phyloP scores from a whole-genome alignment of 2,113 vertebrate species.

The Cebidichthys violaceus region DNA sequence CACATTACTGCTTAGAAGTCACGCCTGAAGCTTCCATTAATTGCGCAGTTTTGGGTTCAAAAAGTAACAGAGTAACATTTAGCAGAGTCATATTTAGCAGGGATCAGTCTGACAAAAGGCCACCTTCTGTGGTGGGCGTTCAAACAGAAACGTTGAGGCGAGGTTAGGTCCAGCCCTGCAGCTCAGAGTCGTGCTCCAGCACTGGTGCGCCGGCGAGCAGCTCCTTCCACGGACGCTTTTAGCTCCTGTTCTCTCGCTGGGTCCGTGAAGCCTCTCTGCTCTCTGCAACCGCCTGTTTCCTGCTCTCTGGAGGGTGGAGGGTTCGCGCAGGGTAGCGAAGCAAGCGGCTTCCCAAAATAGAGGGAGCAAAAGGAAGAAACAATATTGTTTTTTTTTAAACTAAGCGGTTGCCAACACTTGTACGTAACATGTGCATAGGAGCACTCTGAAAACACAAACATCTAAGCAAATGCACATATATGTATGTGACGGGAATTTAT shows the following conservation, averaged over 20 bases:
- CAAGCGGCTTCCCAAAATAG: slow-evolving; percentile 63
- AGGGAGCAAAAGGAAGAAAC: background rate
- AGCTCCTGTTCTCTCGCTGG: slow-evolving; percentile 51
- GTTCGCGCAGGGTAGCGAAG: slow-evolving; percentile 29
- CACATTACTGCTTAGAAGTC: slow-evolving; percentile 29
- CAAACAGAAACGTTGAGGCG: slow-evolving; percentile 34
- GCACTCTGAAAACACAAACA: background rate
- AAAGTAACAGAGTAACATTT: slow-evolving; percentile 5
- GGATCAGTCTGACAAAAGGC: background rate
- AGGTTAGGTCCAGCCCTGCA: slow-evolving; percentile 29
- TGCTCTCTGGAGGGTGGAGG: slow-evolving; percentile 50
- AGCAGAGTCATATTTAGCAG: slow-evolving; percentile 11
- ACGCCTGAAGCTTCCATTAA: slow-evolving; percentile 41
- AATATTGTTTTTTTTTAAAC: background rate
- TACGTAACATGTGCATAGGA: background rate
- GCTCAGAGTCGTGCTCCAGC: slow-evolving; percentile 23
- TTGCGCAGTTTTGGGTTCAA: slow-evolving; percentile 35
- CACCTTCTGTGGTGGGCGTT: slow-evolving; percentile 25
- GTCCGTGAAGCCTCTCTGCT: slow-evolving; percentile 29
- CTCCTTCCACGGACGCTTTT: slow-evolving; percentile 54
- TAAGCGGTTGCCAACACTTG: background rate
- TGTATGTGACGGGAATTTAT: background rate
- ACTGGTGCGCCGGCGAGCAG: background rate
- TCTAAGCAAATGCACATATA: background rate
- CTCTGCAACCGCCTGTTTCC: slow-evolving; percentile 22